Evolutionary conservation across 2,888 invertebrate species (phyloP).

Genomic region (Conops quadrifasciatus): DNA sequence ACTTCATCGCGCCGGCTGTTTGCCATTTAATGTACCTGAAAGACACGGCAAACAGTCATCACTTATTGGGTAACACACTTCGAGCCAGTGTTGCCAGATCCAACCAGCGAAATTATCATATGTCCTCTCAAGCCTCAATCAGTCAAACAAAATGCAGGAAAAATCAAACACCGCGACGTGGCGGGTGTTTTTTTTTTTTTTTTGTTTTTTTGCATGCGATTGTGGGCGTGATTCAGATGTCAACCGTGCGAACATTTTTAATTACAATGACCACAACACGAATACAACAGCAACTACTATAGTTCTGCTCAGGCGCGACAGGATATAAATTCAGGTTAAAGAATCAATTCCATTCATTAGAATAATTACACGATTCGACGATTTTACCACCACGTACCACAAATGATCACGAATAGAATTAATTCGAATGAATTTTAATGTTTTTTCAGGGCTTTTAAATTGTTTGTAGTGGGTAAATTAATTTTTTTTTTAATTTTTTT

Average conservation of each 20-base stretch:
- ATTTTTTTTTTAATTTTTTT: too few species aligned
- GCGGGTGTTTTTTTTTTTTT: too few species aligned
- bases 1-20: background rate
- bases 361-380: background rate
- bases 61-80: constrained; percentile 1
- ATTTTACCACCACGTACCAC: too few species aligned
- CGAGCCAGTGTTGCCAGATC: background rate
- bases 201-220: background rate
- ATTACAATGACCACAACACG: background rate
- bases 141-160: constrained; percentile 1
- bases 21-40: constrained; percentile 6
- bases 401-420: too few species aligned
- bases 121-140: background rate
- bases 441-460: too few species aligned
- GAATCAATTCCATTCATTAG: background rate
- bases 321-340: background rate
- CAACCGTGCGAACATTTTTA: background rate
- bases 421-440: too few species aligned
- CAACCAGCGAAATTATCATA: constrained; percentile 6
- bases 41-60: constrained; percentile 11
- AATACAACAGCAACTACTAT: background rate
- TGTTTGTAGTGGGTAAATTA: too few species aligned
- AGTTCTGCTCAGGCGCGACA: background rate
- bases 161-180: background rate
- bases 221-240: background rate